These are phyloP conservation scores for Acronicta psi DNA, from an alignment of 2,888 invertebrate genomes.

Conservation along the genomic window DNA sequence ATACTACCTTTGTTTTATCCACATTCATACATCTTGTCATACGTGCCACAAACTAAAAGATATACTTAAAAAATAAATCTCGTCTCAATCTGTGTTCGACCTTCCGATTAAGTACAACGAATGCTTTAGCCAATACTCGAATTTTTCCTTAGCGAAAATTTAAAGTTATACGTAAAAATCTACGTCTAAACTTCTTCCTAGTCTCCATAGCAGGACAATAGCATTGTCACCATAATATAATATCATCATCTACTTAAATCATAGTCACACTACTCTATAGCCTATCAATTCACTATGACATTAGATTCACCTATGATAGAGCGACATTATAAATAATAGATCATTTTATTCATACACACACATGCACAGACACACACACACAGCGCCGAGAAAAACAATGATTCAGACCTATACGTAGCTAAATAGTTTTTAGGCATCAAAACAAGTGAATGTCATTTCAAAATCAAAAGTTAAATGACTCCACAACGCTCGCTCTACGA, in stretches of 20 bases:
- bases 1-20: no score
- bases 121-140: no score
- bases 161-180: no score
- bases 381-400: slow-evolving; percentile 8
- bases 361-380: slow-evolving; percentile 15
- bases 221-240: no score
- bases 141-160: no score
- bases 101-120: no score
- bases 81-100: no score
- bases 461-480: slow-evolving; percentile 70
- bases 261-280: background rate
- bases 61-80: no score
- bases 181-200: no score
- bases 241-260: background rate
- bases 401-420: slow-evolving; percentile 18
- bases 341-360: slow-evolving; percentile 8
- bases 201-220: no score
- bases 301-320: slow-evolving; percentile 30
- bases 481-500: slow-evolving; percentile 19
- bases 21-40: no score
- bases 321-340: slow-evolving; percentile 1
- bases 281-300: slow-evolving; percentile 3
- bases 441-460: slow-evolving; percentile 65
- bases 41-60: no score
- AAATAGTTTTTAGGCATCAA: slow-evolving; percentile 57